Base-by-base conservation (phyloP, 1,140 invertebrate species). In the Liolophura sinensis region DNA sequence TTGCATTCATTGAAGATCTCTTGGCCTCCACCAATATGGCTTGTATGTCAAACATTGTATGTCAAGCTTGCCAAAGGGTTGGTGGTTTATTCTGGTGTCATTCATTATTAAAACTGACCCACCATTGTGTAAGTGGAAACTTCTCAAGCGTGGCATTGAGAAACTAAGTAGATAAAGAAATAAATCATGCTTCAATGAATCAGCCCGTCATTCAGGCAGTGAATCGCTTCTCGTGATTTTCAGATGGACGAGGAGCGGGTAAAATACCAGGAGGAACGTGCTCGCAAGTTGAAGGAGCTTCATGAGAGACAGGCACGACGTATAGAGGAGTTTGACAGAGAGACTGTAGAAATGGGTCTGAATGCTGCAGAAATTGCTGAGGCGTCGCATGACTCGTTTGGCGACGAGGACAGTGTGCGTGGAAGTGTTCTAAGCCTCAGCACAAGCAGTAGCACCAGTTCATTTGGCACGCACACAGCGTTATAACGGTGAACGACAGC, bases 371-470 rank as follows among this genome's bases (percentile, higher is more conserved):
- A 93, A 73, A 92, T 97, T 81, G 91, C 91, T 27, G 94, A 97
- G 85, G 92, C 92, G 74, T 93, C 92, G 67, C 89, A 91, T 75
- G 93, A 95, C 82, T 89, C 89, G 73, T 93, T 92, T 85, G 74
- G 76, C 47, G 94, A 96, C 84, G 80, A 81, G 31, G 90, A 92
- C 78, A 94, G 93, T 81, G 88, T 96, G 66, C 94, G 93, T 51
- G 95, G 95, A 73, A 96, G 93, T 71, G 93, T 96, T 91, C 89
- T 97, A 78, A 96, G 93, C 86, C 88, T 97, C 82, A 93, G 92
- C 70, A 92, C 94, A 87, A 94, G 92, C 88, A 95, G 94, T 89
- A 95, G 92, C 86, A 94, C 92, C 64, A 82, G 76, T 69, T 83
- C 82, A 25, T 84, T 84, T 66, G 75, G 72, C 50, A 71, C 73